Base-by-base conservation (phyloP, 2,797 vertebrate genomes). In the Sciurus carolinensis region DNA sequence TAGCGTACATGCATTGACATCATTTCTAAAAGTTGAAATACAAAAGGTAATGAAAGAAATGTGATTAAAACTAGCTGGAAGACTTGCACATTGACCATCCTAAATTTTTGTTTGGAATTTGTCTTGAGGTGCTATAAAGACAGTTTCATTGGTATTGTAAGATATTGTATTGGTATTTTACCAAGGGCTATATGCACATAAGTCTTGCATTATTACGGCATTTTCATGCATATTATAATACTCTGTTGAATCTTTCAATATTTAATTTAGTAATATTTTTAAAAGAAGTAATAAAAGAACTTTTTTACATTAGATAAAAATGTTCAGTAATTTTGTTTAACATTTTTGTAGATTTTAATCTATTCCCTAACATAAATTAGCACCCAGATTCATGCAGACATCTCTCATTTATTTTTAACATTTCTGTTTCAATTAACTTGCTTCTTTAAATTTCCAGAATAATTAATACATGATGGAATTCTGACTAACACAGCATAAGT, bases 61-160 rank as follows among this genome's bases (percentile, higher is more conserved):
- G 10, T 85, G 8, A 3, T 39, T 62, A n/a, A 84, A 50, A 76
- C 14, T n/a, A 73, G 10, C 26, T 4, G 42, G 30, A 52, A 59
- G 3, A 13, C 6, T 57, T 59, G 14, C 14, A 75, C 8, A 36
- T 57, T 69, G 30, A 17, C 18, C 17, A 54, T 33, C 6, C 1
- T 69, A 33, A 22, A 28, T 9, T 67, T 69, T 76, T 59, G 33
- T 30, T 83, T 54, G 15, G 30, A 33, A 11, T 20, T 39, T 44
- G 1, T 33, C 8, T 57, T 8, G 15, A 57, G 15, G 7, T 8
- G 3, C 8, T 18, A 14, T 6, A 39, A n/a, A 8, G 14, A 66
- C 7, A 47, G 0, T 0, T 42, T 62, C 26, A 13, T 3, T 73
- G 26, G 4, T 33, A 33, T 11, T n/a, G 4, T 28, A 15, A 62